Percentiles rank a stretch among this genome's conserved stretches.
Conservation (phyloP, 1,140 invertebrate genomes). For the Cataglyphis hispanica region DNA sequence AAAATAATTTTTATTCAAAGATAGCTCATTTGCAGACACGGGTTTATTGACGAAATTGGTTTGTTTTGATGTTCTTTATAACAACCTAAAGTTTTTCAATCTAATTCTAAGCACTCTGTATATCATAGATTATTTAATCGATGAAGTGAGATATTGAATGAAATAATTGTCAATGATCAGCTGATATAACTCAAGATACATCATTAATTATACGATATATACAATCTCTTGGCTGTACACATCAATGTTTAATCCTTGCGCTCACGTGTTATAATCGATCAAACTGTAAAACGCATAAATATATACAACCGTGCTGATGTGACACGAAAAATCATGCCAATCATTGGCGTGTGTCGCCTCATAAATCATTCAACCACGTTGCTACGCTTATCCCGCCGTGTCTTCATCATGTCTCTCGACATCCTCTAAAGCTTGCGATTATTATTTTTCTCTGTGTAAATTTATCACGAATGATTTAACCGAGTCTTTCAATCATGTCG, state of each 20-base stretch:
- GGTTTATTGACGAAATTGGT: too few relatives aligned
- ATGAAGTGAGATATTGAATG: conserved; percentile 9
- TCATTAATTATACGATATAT: conserved; percentile 47
- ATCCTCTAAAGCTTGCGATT: conserved; percentile 2
- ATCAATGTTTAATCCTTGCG: not conserved
- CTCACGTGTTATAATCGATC: conserved; percentile 40
- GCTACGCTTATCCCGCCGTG: conserved; percentile 34
- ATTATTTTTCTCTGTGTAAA: not conserved
- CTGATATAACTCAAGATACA: not conserved
- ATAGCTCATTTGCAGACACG: too few relatives aligned
- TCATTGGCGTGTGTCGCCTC: not conserved
- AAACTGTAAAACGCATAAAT: conserved; percentile 42
- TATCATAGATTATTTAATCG: not conserved
- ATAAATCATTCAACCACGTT: conserved; percentile 48
- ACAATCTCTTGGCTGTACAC: not conserved
- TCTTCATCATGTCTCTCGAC: not conserved
- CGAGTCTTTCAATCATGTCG: not conserved
- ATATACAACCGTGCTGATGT: conserved; percentile 24
- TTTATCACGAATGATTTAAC: conserved; percentile 26
- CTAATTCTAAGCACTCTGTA: too few relatives aligned
- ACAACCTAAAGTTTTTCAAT: too few relatives aligned
- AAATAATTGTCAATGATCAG: conserved; percentile 29
- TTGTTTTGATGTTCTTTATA: too few relatives aligned
- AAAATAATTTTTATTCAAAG: too few relatives aligned
- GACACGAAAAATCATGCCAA: conserved; percentile 16